A percentile compares a stretch with the other conserved stretches of the same genome.
These are phyloP conservation scores for Trematomus bernacchii DNA, from an alignment of 2,797 vertebrate species.

Conservation along the genomic window DNA sequence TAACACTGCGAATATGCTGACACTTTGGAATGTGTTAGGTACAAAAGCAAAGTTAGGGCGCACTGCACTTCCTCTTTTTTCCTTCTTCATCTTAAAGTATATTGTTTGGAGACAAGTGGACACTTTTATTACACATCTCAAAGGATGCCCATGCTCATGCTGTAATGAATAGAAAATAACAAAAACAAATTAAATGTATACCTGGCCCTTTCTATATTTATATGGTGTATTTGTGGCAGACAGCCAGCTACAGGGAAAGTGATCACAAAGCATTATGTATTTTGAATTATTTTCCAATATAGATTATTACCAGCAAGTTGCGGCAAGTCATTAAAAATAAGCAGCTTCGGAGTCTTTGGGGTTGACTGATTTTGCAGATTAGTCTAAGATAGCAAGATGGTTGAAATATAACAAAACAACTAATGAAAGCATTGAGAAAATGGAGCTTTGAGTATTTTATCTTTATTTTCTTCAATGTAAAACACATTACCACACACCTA, in stretches of 20 bases:
- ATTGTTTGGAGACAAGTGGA: neutral
- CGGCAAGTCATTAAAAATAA: conserved; percentile 5
- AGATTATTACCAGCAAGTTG: conserved; percentile 7
- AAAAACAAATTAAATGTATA: conserved; percentile 2
- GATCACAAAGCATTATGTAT: neutral
- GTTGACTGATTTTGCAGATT: conserved; percentile 4
- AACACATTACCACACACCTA: conserved; percentile 5
- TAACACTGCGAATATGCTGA: conserved; percentile 67
- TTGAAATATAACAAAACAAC: neutral
- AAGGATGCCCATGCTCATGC: conserved; percentile 6
- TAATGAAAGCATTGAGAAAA: neutral
- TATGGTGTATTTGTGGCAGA: neutral
- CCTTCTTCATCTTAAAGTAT: conserved; percentile 45
- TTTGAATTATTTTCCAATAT: conserved; percentile 21
- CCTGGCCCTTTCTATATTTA: conserved; percentile 13
- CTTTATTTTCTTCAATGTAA: neutral
- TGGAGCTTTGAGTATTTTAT: neutral
- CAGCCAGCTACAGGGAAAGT: neutral
- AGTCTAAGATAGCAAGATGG: neutral
- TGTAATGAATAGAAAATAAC: conserved; percentile 30
- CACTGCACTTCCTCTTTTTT: neutral
- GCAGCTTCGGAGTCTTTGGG: neutral
- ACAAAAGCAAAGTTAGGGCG: conserved; percentile 37
- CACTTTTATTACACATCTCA: conserved; percentile 48
- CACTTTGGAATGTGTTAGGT: conserved; percentile 50